phyloP scores from a whole-genome alignment of 1,140 invertebrate genomes.

The Piezodorus guildinii region DNA sequence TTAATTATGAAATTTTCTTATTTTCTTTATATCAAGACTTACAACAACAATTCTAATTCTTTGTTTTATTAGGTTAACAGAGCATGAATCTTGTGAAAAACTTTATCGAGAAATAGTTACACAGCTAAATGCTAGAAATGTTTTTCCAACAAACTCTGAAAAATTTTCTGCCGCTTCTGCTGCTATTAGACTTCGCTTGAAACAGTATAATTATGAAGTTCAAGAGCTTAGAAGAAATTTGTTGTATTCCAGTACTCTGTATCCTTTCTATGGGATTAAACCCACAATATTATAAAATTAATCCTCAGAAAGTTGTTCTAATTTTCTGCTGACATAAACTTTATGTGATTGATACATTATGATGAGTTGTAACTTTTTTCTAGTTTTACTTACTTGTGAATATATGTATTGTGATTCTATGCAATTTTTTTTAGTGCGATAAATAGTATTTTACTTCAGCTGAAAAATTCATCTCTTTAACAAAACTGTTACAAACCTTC shows the following conservation, averaged over 20 bases:
- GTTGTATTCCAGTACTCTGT: conserved; percentile 8
- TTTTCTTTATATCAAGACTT: background rate
- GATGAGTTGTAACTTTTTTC: no score
- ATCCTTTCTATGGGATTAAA: no score
- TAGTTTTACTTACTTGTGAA: no score
- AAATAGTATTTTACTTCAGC: no score
- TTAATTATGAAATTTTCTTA: background rate
- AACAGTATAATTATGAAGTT: conserved; percentile 48
- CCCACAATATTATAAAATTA: no score
- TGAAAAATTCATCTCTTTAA: no score
- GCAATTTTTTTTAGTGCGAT: no score
- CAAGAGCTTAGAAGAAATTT: conserved; percentile 43
- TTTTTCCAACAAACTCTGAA: conserved; percentile 38
- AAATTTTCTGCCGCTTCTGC: conserved; percentile 44
- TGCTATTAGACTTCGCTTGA: conserved; percentile 45
- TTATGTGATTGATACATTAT: no score
- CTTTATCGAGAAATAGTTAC: conserved; percentile 49
- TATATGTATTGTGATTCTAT: no score
- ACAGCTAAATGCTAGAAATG: conserved; percentile 43
- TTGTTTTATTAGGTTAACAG: conserved; percentile 41
- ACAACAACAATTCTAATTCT: background rate
- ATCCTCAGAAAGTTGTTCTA: no score
- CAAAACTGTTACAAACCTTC: no score
- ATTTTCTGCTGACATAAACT: no score
- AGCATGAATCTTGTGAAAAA: conserved; percentile 53